Evolutionary conservation across 2,888 invertebrate species (phyloP), one percentile per base, ranked within the genome.

Genomic region (Parnassius mnemosyne): DNA sequence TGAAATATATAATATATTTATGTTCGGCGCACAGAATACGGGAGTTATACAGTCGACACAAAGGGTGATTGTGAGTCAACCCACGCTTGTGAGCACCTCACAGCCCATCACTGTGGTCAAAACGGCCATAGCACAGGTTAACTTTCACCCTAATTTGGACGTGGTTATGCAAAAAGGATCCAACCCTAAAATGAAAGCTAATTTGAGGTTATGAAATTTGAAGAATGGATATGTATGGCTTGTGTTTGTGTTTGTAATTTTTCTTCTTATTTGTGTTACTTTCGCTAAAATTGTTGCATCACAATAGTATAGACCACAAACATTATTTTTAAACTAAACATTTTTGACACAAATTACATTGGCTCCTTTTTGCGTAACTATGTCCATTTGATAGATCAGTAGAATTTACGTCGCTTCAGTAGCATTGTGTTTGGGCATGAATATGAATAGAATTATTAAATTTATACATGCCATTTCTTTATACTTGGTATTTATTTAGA

Each of bases 31-130:
- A 74, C 87, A 91, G 91, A 91, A 89, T 69, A 79, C 89, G 52
- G 91, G 89, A 67, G 89, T 92, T 79, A 89, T 92, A 73, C 91
- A 92, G 74, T 83, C 89, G 55, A 78, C 87, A 51, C 91, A 91
- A 78, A 84, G 90, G 69, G 89, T 92, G 79, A 86, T 89, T 64
- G 87, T 87, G 64, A 84, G 84, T 66, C 89, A 90, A 72, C 87
- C 89, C 49, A 78, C 87, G 58, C 75, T 91, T 65, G 87, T 89
- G 72, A 87, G 83, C 83, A 81, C 88, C 1, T 80, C 90, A 60
- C 89, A 90, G 71, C 79, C 85, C 60, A 83, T 87, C 74, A 78
- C 84, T 64, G 79, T 88, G 78, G 83, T 89, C 71, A 89, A 89
- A 80, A 83, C 85, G 64, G 69, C 78, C 52, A 65, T 78, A 11